These are phyloP conservation scores for Chironomus riparius DNA, from an alignment of 2,888 invertebrate genomes.

Conservation along the genomic window DNA sequence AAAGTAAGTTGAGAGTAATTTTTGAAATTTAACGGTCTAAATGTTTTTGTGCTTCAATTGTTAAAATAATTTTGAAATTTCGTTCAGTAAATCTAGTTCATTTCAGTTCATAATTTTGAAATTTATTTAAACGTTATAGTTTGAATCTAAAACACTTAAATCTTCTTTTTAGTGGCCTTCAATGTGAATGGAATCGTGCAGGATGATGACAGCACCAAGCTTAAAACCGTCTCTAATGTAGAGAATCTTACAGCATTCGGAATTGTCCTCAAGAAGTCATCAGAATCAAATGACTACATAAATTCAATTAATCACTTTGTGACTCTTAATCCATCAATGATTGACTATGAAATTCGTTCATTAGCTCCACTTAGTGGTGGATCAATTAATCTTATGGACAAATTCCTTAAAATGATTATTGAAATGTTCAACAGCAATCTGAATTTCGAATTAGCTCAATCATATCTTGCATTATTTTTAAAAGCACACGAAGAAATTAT, in stretches of 20 bases:
- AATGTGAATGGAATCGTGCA: conserved; percentile 47
- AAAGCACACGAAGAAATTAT: conserved; percentile 64
- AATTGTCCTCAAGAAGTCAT: conserved; percentile 46
- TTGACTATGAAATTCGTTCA: conserved; percentile 80
- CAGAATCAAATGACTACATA: conserved; percentile 42
- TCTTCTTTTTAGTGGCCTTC: conserved; percentile 51
- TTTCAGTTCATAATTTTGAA: too few relatives aligned
- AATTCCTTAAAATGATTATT: conserved; percentile 67
- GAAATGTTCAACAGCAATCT: conserved; percentile 61
- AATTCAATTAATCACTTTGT: conserved; percentile 47
- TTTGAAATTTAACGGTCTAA: too few relatives aligned
- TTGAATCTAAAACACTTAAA: too few relatives aligned
- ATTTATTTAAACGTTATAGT: too few relatives aligned
- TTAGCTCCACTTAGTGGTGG: conserved; percentile 67
- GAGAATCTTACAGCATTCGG: conserved; percentile 62
- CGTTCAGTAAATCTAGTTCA: too few relatives aligned
- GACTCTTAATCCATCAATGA: conserved; percentile 65
- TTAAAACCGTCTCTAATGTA: conserved; percentile 50
- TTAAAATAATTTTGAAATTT: too few relatives aligned
- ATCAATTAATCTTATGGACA: conserved; percentile 57
- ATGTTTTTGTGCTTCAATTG: too few relatives aligned
- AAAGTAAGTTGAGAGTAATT: conserved; percentile 35
- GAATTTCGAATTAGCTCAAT: conserved; percentile 84
- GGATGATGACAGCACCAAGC: conserved; percentile 43
- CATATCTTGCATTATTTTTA: conserved; percentile 80